Base-by-base conservation (phyloP, 1,140 invertebrate genomes). In the Fopius arisanus region DNA sequence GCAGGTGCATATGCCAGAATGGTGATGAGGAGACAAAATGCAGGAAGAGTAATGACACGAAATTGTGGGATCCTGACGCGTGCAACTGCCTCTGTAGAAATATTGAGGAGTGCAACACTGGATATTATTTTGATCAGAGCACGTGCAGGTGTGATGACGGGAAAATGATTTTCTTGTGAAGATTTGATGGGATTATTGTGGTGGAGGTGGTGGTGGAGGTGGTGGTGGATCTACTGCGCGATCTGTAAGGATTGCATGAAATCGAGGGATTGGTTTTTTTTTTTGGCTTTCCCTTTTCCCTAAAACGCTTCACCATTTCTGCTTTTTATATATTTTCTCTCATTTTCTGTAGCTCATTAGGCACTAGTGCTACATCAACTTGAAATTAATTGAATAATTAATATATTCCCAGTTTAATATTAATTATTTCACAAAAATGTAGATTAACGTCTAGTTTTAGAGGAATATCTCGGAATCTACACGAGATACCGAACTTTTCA, bases 21-120 rank as follows among this genome's bases (percentile, higher is more conserved):
- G 78, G 80, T 3, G 91, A 92, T 71, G 91, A 92, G 26, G 80
- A 88, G 63, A 78, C 86, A 9, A 92, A 91, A 72, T 93, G 92
- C 78, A 75, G 78, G 33, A 78, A 81, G 16, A 84, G 87, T 2
- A 83, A 85, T 72, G 74, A 76, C 0, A 87, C 80, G n/a, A 92
- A 92, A 79, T 79, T 90, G 12, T 93, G 92, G 92, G 89, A 93
- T 77, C 83, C 89, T 6, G 80, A 88, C 19, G 81, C 80, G 0
- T 93, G 92, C 78, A 77, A 78, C 19, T 93, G 92, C 72, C 82
- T 84, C 65, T 93, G 92, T 76, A 83, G 89, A 40, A 85, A 89
- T 26, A 78, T 82, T 1, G 78, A 85, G 28, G 85, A 88, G 10
- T 93, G 92, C 80, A 90, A 89, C 19, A 91, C 89, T 9, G 92